Conservation (phyloP, 2,888 invertebrate genomes). For the Rosalia funebris region DNA sequence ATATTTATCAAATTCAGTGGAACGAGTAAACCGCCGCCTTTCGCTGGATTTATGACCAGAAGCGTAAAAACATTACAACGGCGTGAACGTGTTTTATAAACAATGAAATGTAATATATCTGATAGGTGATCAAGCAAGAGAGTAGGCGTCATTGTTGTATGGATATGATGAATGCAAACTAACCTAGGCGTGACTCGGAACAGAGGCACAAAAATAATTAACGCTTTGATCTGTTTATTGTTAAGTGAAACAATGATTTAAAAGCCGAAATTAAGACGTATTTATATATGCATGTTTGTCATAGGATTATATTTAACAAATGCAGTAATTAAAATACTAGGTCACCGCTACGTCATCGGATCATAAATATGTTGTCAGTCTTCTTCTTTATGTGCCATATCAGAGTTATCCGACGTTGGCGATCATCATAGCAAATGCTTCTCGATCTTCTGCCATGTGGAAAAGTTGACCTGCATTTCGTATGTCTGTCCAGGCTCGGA, state of each 20-base stretch:
- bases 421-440: too few species aligned
- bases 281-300: background rate
- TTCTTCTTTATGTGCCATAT: too few species aligned
- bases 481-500: too few species aligned
- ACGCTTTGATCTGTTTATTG: background rate
- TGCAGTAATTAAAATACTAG: slow-evolving; percentile 5
- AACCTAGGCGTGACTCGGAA: slow-evolving; percentile 15
- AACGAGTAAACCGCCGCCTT: too few species aligned
- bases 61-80: slow-evolving; percentile 9
- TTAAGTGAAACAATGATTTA: slow-evolving; percentile 20
- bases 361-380: background rate
- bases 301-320: slow-evolving; percentile 6
- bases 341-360: background rate
- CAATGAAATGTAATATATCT: slow-evolving; percentile 16
- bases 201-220: slow-evolving; percentile 22
- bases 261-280: slow-evolving; percentile 19
- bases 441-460: too few species aligned
- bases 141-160: slow-evolving; percentile 18
- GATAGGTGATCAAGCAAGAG: background rate
- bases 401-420: too few species aligned
- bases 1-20: too few species aligned
- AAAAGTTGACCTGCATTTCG: too few species aligned
- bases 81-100: slow-evolving; percentile 14
- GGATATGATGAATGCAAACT: slow-evolving; percentile 18
- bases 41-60: slow-evolving; percentile 4